A percentile compares a stretch with the other conserved stretches of the same genome.
These are phyloP conservation scores for Trachelipus rathkii DNA, from an alignment of 1,140 invertebrate species.

Conservation along the genomic window DNA sequence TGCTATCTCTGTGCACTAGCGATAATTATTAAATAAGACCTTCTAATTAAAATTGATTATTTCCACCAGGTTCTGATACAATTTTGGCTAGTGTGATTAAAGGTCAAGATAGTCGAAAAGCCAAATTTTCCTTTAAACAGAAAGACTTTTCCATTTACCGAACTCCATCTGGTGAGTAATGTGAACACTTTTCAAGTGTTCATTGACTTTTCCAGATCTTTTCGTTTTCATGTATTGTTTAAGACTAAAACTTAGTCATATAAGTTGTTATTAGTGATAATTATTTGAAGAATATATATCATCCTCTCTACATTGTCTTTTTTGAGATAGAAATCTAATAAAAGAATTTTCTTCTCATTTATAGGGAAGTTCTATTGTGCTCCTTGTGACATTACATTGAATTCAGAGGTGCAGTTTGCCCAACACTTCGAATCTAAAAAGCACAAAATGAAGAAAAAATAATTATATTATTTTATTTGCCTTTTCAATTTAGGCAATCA, in stretches of 20 bases:
- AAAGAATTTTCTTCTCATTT: neutral
- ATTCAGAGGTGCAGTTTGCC: constrained; percentile 47
- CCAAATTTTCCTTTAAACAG: neutral
- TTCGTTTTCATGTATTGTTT: too few species aligned
- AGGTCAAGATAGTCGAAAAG: neutral
- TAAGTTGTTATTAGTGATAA: too few species aligned
- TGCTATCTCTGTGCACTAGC: too few species aligned
- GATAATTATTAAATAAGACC: too few species aligned
- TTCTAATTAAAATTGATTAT: too few species aligned
- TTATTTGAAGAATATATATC: too few species aligned
- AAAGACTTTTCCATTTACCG: neutral
- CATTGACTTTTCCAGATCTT: too few species aligned
- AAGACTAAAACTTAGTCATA: too few species aligned
- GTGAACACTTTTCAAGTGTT: too few species aligned
- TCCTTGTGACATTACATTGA: constrained; percentile 48
- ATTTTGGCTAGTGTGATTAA: neutral
- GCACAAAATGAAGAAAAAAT: constrained; percentile 45
- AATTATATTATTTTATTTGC: neutral
- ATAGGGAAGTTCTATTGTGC: constrained; percentile 48
- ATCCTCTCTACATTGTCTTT: too few species aligned
- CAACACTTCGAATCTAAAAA: constrained; percentile 49
- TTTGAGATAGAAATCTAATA: too few species aligned
- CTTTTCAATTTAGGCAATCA: too few species aligned
- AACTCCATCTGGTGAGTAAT: neutral
- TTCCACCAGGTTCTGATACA: neutral